A percentile compares a stretch with the other conserved stretches of the same genome.
These are phyloP conservation scores for Climacteris rufus DNA, from an alignment of 2,113 vertebrate genomes.

Conservation along the genomic window DNA sequence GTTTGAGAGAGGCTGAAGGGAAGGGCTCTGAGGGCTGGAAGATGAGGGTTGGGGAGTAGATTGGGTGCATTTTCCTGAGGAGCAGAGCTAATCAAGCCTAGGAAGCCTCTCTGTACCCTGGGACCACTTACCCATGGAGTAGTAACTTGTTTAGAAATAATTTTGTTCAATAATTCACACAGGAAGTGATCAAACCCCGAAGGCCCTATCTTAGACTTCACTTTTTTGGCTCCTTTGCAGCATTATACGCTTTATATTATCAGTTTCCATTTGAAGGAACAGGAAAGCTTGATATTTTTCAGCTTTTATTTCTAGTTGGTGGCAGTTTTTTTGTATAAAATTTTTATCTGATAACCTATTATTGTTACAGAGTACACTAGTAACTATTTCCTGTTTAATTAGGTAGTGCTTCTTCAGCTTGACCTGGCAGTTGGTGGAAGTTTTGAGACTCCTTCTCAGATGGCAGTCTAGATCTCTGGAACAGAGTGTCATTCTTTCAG, in stretches of 20 bases:
- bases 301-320: neutral
- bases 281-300: neutral
- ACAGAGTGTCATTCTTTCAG: neutral
- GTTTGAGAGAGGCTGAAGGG: neutral
- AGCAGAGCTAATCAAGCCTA: neutral
- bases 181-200: neutral
- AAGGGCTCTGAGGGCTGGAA: neutral
- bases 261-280: neutral
- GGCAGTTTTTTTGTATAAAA: neutral
- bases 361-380: neutral
- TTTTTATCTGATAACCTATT: neutral
- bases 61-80: neutral
- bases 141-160: neutral
- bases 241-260: neutral
- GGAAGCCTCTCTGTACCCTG: neutral
- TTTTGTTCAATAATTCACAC: neutral
- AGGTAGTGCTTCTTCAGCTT: neutral
- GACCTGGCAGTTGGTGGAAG: neutral
- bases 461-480: neutral
- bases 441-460: neutral
- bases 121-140: neutral
- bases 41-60: accelerated
- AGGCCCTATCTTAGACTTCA: neutral
- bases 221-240: neutral
- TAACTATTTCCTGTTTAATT: neutral